Evolutionary conservation across 2,888 invertebrate genomes (phyloP).

Genomic region (Ernsta delagoae): DNA sequence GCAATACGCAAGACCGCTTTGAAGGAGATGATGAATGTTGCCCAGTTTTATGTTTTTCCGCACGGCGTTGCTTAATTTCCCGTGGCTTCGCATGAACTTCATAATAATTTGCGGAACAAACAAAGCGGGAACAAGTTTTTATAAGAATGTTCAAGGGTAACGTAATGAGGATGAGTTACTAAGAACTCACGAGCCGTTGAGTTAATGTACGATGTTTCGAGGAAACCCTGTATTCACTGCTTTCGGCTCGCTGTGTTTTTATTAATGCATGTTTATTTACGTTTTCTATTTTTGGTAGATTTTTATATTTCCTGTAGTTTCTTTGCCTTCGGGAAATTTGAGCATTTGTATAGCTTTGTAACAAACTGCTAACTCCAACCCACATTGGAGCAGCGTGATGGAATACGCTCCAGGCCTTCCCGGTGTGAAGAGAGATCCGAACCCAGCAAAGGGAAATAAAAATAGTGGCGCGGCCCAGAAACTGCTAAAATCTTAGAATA

Average conservation of each 20-base stretch:
- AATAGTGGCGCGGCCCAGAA: too few relatives aligned
- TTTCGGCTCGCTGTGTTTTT: not conserved
- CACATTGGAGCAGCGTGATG: too few relatives aligned
- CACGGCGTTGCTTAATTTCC: slow-evolving; percentile 45
- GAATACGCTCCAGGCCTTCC: too few relatives aligned
- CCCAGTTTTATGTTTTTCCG: slow-evolving; percentile 35
- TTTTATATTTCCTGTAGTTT: too few relatives aligned
- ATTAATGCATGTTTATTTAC: too few relatives aligned
- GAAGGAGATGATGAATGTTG: slow-evolving; percentile 31
- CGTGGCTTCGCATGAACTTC: slow-evolving; percentile 46
- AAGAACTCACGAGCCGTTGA: slow-evolving; percentile 19
- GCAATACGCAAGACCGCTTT: slow-evolving; percentile 3
- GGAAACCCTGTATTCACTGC: not conserved
- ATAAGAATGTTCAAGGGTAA: slow-evolving; percentile 44
- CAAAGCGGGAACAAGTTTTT: slow-evolving; percentile 48
- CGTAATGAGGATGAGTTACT: slow-evolving; percentile 44
- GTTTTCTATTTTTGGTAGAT: too few relatives aligned
- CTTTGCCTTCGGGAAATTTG: too few relatives aligned
- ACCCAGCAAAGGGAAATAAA: too few relatives aligned
- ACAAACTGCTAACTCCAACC: too few relatives aligned
- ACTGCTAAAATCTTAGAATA: too few relatives aligned
- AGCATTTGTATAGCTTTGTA: too few relatives aligned
- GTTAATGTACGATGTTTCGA: slow-evolving; percentile 10
- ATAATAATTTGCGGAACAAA: slow-evolving; percentile 50
- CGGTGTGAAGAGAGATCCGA: too few relatives aligned